Base-by-base conservation (phyloP, 2,113 vertebrate genomes). In the Xenopus borealis region DNA sequence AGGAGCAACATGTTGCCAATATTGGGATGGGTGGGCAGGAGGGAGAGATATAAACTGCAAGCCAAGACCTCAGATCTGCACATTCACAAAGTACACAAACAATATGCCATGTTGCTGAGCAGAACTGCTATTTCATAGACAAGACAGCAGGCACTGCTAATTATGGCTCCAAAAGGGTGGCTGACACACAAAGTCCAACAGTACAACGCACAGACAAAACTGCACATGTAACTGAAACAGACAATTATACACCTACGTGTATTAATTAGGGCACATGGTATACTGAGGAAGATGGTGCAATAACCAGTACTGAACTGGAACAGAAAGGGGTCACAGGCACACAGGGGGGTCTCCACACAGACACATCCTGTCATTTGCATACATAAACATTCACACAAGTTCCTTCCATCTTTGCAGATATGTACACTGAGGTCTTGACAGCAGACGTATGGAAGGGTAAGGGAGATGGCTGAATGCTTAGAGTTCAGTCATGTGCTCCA, bases 401-500 rank as follows among this genome's bases (percentile, higher is more conserved):
- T 76, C 33, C 27, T 23, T 63, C 47, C 63, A 57, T 46, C 50
- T 63, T 58, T 55, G 66, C 46, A 53, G 50, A 40, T 47, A 47
- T 76, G 66, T 23, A 67, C 23, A 69, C 66, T 76, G 59, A 23
- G 46, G 66, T 69, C 46, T 46, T 69, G 45, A 62, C 58, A 62
- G 53, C 23, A 19, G 12, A 50, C 18, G 12, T 47, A n/a, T 4
- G 16, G 3, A 27, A 63, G 70, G 46, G 20, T 61, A 69, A 20
- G 18, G 17, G 27, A 40, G 47, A 61, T 59, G 66, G 45, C 47
- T 58, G 47, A 63, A 30, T 10, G 7, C n/a, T 45, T 16, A 23
- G 20, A 14, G n/a, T 16, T 71, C 47, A 72, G 47, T 12, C 65
- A 44, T 84, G 70, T 77, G 19, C 57, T 65, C 23, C 53, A 78